Conservation (phyloP, 2,797 vertebrate genomes). For the Emydoidea blandingii region DNA sequence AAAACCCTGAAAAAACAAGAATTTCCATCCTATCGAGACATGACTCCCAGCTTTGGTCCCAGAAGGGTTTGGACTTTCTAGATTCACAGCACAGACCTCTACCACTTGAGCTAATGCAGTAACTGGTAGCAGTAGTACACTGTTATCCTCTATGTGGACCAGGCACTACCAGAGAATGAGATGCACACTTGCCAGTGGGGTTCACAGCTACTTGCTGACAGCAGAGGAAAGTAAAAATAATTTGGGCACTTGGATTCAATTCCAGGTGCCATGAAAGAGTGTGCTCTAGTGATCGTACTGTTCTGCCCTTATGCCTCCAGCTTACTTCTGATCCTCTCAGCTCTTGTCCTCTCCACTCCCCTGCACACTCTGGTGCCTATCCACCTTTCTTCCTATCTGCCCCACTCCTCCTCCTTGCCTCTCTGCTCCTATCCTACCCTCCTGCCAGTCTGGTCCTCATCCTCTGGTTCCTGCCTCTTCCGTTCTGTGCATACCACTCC, state of each 20-base stretch:
- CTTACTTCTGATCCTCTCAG: background rate
- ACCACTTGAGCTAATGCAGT: too few relatives aligned
- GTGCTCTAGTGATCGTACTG: background rate
- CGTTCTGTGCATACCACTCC: background rate
- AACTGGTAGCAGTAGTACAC: too few relatives aligned
- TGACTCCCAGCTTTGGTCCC: too few relatives aligned
- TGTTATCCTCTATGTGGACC: too few relatives aligned
- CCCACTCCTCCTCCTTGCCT: accelerated
- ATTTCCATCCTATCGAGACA: too few relatives aligned
- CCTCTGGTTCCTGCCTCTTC: background rate
- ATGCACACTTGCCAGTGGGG: background rate
- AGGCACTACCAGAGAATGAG: background rate
- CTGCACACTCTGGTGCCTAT: too few relatives aligned
- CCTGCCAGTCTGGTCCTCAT: background rate
- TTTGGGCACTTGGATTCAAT: too few relatives aligned
- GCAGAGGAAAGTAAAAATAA: background rate
- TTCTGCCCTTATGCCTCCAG: background rate
- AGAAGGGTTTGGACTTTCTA: too few relatives aligned
- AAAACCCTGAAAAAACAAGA: too few relatives aligned
- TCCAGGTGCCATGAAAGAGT: too few relatives aligned
- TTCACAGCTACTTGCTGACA: background rate
- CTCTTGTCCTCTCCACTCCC: too few relatives aligned
- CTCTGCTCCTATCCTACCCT: background rate
- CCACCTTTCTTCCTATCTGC: background rate
- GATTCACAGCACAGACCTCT: too few relatives aligned